Conservation (phyloP, 2,888 invertebrate species). For the Bellardia pandia region DNA sequence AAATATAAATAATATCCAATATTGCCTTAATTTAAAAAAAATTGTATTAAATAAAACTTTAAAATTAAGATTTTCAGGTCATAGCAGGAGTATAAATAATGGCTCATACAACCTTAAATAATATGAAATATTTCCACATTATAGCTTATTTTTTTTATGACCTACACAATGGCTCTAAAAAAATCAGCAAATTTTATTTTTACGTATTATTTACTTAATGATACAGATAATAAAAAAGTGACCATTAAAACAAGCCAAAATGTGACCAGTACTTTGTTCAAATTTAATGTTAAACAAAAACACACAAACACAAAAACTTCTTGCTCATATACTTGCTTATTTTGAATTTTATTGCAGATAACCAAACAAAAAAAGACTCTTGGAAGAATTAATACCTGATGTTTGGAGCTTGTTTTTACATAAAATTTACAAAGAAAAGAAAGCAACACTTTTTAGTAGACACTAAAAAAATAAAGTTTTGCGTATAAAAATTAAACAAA, state of each 20-base stretch:
- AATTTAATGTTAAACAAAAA: not conserved
- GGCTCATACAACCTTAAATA: no score
- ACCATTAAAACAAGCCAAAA: constrained; percentile 5
- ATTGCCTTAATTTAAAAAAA: no score
- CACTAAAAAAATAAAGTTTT: constrained; percentile 20
- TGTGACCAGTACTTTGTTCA: constrained; percentile 6
- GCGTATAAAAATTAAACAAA: not conserved
- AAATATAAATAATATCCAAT: no score
- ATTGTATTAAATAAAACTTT: no score
- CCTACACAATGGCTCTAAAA: not conserved
- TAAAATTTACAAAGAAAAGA: constrained; percentile 4
- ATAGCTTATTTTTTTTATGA: not conserved
- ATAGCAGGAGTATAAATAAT: no score
- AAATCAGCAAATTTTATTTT: constrained; percentile 13
- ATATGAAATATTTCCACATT: not conserved
- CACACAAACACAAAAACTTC: not conserved
- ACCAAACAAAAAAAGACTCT: not conserved
- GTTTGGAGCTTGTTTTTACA: not conserved
- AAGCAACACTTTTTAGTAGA: not conserved
- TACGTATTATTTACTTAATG: not conserved
- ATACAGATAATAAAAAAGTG: not conserved
- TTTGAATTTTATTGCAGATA: constrained; percentile 47
- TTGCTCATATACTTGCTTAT: not conserved
- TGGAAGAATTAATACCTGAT: not conserved
- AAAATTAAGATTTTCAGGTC: no score